phyloP scores from a whole-genome alignment of 37 sponge, comb jelly and placozoan species.

The Geodia barretti region DNA sequence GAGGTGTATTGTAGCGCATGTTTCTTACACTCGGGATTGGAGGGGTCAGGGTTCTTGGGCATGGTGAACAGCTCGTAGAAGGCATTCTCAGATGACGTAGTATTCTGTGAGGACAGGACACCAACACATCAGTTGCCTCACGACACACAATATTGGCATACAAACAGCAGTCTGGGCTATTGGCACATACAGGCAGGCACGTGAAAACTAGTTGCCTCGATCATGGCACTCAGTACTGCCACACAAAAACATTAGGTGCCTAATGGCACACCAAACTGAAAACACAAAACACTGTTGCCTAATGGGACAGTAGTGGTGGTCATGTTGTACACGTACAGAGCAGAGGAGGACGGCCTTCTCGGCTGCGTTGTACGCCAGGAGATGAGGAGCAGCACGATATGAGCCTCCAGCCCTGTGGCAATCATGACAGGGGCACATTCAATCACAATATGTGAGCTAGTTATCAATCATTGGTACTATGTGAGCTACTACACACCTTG shows the following conservation, averaged over 20 bases:
- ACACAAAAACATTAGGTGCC: too few species aligned
- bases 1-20: not conserved
- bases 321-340: conserved; percentile 73
- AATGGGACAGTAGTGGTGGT: too few species aligned
- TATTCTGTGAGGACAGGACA: conserved; percentile 57
- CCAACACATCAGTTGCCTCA: not conserved
- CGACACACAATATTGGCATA: not conserved
- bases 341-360: conserved; percentile 89
- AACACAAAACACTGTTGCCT: not conserved
- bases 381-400: conserved; percentile 11
- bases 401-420: not conserved
- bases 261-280: too few species aligned
- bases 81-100: conserved; percentile 76
- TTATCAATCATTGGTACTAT: too few species aligned
- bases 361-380: conserved; percentile 83
- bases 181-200: too few species aligned
- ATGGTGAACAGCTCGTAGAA: conserved; percentile 79
- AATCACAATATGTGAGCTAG: not conserved
- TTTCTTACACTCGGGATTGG: conserved; percentile 79
- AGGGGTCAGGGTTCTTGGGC: conserved; percentile 69
- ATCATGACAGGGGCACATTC: too few species aligned
- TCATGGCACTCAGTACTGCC: too few species aligned
- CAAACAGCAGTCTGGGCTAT: not conserved
- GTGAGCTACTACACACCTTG: too few species aligned
- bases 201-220: too few species aligned